Base-by-base conservation (phyloP, 1,140 invertebrate species). In the Alviniconcha marisindica region DNA sequence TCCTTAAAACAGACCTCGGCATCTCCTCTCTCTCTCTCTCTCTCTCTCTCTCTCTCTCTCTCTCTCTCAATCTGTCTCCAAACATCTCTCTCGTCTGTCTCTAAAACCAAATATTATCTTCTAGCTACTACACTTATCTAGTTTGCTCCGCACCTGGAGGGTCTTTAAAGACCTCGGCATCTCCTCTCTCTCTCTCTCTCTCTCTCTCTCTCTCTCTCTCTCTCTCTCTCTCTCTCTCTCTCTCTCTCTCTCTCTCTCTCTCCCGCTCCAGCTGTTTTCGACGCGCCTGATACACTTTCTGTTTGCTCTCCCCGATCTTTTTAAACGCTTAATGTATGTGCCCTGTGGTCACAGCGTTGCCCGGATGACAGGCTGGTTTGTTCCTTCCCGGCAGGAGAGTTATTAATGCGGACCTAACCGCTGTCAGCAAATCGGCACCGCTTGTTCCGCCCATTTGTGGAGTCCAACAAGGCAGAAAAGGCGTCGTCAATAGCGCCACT, bases 351-450 rank as follows among this genome's bases (percentile, higher is more conserved):
- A n/a, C 63, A 69, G 24, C 36, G 36, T 71, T 24, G 33, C 69
- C 69, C 69, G 69, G 69, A 71, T 71, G 69, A 71, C 69, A 71
- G 69, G 36, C 69, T 71, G 69, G n/a, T 71, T 71, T 71, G 69
- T 71, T 40, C 69, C 69, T 71, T 24, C 36, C 18, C 69, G 38
- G 69, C 69, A 33, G 69, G 69, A 71, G 69, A 38, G 69, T 71
- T 14, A 40, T 71, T 40, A 71, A 31, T 40, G 69, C 36, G 69
- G 69, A 71, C 33, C 24, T 33, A 71, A 71, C 36, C 36, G 21
- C 21, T 63, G 60, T 24, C 60, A 63, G 60, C 60, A 63, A 63
- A 63, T 14, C 24, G 60, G 60, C 24, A 24, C 7, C 60, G 60
- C 7, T 63, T 63, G 60, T 63, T 24, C 5, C 7, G 21, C 5